phyloP scores from a whole-genome alignment of 1,140 invertebrate genomes.

The Plodia interpunctella region DNA sequence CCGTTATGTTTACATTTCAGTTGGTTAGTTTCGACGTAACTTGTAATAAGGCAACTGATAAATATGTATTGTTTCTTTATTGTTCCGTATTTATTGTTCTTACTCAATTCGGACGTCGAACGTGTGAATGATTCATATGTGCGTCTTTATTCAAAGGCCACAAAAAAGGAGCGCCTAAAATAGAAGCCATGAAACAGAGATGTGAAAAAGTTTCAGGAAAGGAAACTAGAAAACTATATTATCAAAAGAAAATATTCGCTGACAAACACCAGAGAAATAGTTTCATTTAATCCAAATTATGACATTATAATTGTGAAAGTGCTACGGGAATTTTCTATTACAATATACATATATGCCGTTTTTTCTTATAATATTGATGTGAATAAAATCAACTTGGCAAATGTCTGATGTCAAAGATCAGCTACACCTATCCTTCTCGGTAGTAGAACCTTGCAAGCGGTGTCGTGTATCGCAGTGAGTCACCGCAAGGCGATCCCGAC shows the following conservation, averaged over 20 bases:
- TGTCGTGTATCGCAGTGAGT: slow-evolving; percentile 33
- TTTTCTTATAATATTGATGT: too few species aligned
- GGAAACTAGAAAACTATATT: too few species aligned
- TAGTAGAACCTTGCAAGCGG: not conserved
- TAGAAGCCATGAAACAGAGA: not conserved
- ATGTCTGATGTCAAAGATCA: not conserved
- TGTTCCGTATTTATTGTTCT: not conserved
- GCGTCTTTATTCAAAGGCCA: not conserved
- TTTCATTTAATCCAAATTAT: too few species aligned
- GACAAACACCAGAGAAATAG: too few species aligned
- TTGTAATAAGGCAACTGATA: not conserved
- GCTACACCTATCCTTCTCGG: not conserved
- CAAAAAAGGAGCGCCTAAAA: not conserved
- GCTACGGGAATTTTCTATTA: too few species aligned
- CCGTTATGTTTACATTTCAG: not conserved
- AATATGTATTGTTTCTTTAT: not conserved
- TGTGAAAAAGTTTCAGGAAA: too few species aligned
- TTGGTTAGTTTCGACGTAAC: not conserved
- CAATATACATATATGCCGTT: too few species aligned
- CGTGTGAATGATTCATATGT: not conserved
- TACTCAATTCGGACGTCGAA: not conserved
- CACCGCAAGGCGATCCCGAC: slow-evolving; percentile 40
- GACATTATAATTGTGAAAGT: too few species aligned
- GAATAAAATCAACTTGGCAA: not conserved
- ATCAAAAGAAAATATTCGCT: too few species aligned